Evolutionary conservation across 2,113 vertebrate genomes (phyloP).

Genomic region (Cephalopterus ornatus): DNA sequence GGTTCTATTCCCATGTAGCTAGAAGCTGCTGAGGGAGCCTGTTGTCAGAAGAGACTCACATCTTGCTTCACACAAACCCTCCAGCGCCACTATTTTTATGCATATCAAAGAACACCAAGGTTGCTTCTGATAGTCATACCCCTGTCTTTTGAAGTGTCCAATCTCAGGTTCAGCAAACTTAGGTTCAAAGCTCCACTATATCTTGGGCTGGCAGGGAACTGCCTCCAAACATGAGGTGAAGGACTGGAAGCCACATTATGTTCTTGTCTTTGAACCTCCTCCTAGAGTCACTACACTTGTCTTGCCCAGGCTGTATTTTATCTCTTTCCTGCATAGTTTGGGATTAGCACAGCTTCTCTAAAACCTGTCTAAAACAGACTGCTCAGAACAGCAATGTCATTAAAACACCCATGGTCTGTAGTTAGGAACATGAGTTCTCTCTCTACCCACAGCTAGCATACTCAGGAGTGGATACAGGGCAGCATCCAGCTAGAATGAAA

Average conservation of each 20-base stretch:
- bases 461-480: not conserved
- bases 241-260: not conserved
- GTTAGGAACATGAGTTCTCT: not conserved
- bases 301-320: not conserved
- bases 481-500: not conserved
- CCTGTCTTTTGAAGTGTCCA: not conserved
- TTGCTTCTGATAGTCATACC: not conserved
- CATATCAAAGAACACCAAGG: not conserved
- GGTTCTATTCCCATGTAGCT: not conserved
- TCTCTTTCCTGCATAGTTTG: not conserved
- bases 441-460: not conserved
- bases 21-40: not conserved
- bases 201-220: not conserved
- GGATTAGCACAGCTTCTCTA: not conserved
- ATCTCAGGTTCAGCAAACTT: not conserved
- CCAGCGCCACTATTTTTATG: not conserved
- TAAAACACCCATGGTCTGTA: not conserved
- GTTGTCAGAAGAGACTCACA: not conserved
- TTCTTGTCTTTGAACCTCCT: not conserved
- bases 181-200: not conserved
- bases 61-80: not conserved
- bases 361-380: not conserved
- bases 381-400: not conserved
- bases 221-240: not conserved
- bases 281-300: not conserved